A percentile compares a stretch with the other conserved stretches of the same genome.
Evolutionary conservation across 2,113 vertebrate genomes (phyloP).

Genomic region (Tricholaema leucomelas): DNA sequence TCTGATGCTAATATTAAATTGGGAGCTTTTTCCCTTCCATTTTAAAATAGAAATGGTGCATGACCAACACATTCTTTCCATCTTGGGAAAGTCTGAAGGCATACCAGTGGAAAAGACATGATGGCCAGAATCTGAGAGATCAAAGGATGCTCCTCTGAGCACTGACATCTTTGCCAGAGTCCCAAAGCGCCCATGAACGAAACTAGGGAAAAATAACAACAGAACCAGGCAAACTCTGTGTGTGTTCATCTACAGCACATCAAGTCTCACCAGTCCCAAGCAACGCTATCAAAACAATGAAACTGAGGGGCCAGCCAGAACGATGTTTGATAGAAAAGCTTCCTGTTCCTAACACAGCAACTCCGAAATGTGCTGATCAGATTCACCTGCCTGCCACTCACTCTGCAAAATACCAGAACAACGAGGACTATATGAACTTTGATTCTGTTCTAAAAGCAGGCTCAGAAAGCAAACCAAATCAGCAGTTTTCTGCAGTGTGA

Average conservation of each 20-base stretch:
- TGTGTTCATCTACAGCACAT: not conserved
- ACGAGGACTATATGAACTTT: not conserved
- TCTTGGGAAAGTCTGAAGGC: conserved; percentile 24
- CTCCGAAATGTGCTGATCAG: not conserved
- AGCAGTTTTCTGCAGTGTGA: accelerated
- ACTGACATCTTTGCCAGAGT: not conserved
- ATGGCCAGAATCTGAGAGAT: not conserved
- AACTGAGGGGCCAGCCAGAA: not conserved
- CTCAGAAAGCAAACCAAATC: not conserved
- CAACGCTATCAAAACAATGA: not conserved
- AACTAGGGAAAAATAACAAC: not conserved
- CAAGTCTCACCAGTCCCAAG: not conserved
- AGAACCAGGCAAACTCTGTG: not conserved
- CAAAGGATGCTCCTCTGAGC: not conserved
- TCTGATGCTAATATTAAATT: not conserved
- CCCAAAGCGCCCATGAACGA: not conserved
- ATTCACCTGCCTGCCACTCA: not conserved
- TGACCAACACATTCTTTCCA: not conserved
- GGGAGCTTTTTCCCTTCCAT: not conserved
- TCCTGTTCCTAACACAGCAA: not conserved
- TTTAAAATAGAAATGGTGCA: conserved; percentile 15
- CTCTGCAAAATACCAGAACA: not conserved
- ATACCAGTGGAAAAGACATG: not conserved
- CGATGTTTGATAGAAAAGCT: not conserved
- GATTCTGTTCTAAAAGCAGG: not conserved